phyloP scores from a whole-genome alignment of 2,888 invertebrate species.

The Andrena dorsata region DNA sequence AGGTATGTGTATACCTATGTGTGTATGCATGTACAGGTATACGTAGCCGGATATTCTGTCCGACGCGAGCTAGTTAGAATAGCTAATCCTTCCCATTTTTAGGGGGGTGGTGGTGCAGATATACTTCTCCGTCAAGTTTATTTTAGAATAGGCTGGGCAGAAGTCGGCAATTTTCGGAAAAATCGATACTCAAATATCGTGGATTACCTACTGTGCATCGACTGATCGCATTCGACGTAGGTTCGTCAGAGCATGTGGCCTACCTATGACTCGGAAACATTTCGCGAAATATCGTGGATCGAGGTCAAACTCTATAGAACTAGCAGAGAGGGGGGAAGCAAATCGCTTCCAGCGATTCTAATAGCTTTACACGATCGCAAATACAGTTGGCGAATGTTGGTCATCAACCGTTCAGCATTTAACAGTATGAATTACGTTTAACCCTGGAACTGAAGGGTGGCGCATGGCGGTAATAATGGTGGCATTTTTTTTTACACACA shows the following conservation, averaged over 20 bases:
- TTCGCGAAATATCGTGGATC: slow-evolving; percentile 56
- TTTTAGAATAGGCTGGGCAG: background rate
- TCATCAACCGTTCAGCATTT: slow-evolving; percentile 24
- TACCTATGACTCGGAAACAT: slow-evolving; percentile 44
- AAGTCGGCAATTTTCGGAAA: background rate
- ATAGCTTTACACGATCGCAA: slow-evolving; percentile 37
- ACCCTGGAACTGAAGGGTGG: background rate
- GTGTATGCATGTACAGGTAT: too few relatives aligned
- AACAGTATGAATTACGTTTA: slow-evolving; percentile 41
- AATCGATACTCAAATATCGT: background rate
- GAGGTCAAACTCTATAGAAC: slow-evolving; percentile 59
- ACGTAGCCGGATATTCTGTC: slow-evolving; percentile 27
- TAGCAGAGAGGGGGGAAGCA: slow-evolving; percentile 21
- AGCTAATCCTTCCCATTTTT: too few relatives aligned
- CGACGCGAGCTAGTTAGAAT: slow-evolving; percentile 39
- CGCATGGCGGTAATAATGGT: too few relatives aligned
- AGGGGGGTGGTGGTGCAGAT: too few relatives aligned
- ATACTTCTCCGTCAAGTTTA: background rate
- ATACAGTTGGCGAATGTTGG: slow-evolving; percentile 17
- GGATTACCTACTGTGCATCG: slow-evolving; percentile 15
- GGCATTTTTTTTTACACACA: background rate
- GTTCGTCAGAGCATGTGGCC: slow-evolving; percentile 36
- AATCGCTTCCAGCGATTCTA: slow-evolving; percentile 44
- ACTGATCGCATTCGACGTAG: slow-evolving; percentile 26
- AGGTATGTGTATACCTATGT: slow-evolving; percentile 18